Evolutionary conservation across 2,797 vertebrate species (phyloP), one percentile per base, ranked within the genome.

Genomic region (Chromis chromis): DNA sequence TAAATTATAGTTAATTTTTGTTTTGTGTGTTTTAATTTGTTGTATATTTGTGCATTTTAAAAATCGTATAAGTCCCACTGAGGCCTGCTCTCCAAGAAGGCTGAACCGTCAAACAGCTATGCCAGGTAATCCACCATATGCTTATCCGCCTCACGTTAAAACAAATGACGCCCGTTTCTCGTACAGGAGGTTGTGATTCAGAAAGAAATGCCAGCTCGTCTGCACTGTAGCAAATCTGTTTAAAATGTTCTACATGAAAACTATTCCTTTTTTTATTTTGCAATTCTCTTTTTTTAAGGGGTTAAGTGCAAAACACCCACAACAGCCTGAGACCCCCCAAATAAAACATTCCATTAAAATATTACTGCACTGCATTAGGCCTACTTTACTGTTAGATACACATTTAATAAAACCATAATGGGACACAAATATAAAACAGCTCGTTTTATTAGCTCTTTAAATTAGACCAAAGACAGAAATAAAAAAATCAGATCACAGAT

Each of bases 401-500:
- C 78, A 82, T 84, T 76, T 83, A 90, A 91, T 85, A 83, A 95
- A 89, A 90, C 82, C 87, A 83, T 86, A 94, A 89, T 92, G 84
- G 94, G 93, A 96, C 95, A 89, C 95, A 94, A 93, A 93, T 93
- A 94, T 95, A 94, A 91, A 94, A 94, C 95, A 93, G 84, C 96
- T 96, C 91, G 95, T 94, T 97, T 99, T 99, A 99, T 99, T 99
- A 95, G 94, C 95, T 97, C 95, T 97, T 99, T 99, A 99, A 99
- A 99, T 99, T 97, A 98, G 95, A 95, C 95, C 95, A 95, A 95
- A 95, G 96, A 98, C 97, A 98, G 93, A 95, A 93, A 94, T 90
- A 78, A 78, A 88, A 91, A 97, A 96, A 93, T 95, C 95, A 96
- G 95, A 95, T 96, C 97, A 98, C 96, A 97, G 96, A 97, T 95